phyloP scores from a whole-genome alignment of 2,113 vertebrate species.

The Cisticola juncidis region DNA sequence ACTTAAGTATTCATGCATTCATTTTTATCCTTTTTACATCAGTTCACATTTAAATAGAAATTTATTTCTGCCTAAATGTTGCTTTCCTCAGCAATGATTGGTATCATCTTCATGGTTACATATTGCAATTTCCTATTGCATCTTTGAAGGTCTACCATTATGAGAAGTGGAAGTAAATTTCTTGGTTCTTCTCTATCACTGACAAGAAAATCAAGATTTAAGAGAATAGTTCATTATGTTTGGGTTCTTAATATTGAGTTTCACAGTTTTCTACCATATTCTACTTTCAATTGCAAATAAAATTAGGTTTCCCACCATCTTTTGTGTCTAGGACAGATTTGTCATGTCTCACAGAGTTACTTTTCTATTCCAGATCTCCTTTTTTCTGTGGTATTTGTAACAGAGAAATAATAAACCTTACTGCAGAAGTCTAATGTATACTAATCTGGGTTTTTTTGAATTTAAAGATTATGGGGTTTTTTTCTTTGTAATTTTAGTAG shows the following conservation, averaged over 20 bases:
- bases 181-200: not conserved
- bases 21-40: conserved; percentile 11
- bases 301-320: not conserved
- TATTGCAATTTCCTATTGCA: not conserved
- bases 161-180: not conserved
- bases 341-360: not conserved
- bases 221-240: not conserved
- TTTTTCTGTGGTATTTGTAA: not conserved
- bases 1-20: not conserved
- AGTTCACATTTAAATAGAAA: not conserved
- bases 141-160: not conserved
- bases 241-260: not conserved
- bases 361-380: not conserved
- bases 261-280: not conserved
- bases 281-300: not conserved
- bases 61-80: not conserved
- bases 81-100: not conserved
- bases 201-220: not conserved
- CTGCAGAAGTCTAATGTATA: not conserved
- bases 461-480: not conserved
- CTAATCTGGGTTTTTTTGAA: not conserved
- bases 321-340: not conserved
- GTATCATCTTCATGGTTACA: not conserved
- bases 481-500: not conserved
- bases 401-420: not conserved